Evolutionary conservation across 2,888 invertebrate genomes (phyloP), one percentile per base, ranked within the genome.

Genomic region (Eucera pruinosa): DNA sequence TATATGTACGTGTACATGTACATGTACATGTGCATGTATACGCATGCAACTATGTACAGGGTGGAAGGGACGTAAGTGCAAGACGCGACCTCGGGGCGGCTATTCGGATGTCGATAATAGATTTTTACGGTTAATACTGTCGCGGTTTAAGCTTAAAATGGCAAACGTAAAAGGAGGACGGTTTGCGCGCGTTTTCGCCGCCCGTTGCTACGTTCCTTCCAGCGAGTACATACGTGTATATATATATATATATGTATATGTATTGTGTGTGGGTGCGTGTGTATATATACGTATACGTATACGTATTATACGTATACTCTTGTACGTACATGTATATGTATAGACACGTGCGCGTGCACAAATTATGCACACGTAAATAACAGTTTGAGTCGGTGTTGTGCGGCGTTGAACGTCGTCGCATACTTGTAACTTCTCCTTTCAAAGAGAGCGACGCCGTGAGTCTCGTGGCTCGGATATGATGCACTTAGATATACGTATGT

Each of bases 381-480:
- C 25, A 15, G 9, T 36, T n/a, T n/a, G n/a, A n/a, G n/a, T n/a
- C n/a, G n/a, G n/a, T n/a, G n/a, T n/a, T n/a, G n/a, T n/a, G n/a
- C n/a, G n/a, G n/a, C 6, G 27, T 36, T 30, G 18, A 23, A 25
- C 41, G 30, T 27, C 18, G 41, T 62, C 13, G 52, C 18, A 13
- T 27, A 15, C 64, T 50, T 55, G 9, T 68, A 20, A 67, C 72
- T 76, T 76, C 65, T 80, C 64, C 74, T 86, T 86, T 52, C 68
- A 66, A 57, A 73, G 72, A 79, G 86, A 88, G 86, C 86, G 78
- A 87, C 88, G 86, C 84, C n/a, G 81, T 85, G 39, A 64, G 89
- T 90, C 89, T 91, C 89, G 89, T 93, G 94, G 94, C 94, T 94
- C 94, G 94, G 94, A 94, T 94, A 94, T 94, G 94, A 94, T 94